Percentiles rank a stretch among this genome's conserved stretches.
phyloP scores from a whole-genome alignment of 2,797 vertebrate species.

The Spinibarbus caldwelli region DNA sequence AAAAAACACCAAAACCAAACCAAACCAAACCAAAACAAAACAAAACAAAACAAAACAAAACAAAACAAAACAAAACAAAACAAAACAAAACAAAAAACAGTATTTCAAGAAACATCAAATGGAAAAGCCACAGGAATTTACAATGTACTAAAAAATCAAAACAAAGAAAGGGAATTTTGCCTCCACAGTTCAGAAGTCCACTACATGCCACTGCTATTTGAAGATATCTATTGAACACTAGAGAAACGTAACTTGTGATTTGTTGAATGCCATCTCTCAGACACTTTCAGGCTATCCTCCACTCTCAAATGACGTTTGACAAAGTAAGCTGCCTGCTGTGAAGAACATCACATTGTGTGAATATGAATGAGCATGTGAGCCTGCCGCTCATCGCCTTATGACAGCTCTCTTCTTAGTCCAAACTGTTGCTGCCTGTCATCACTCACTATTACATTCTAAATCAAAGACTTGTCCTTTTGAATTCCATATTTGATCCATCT shows the following conservation, averaged over 20 bases:
- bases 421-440: slow-evolving; percentile 40
- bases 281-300: slow-evolving; percentile 28
- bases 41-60: not conserved
- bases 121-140: not conserved
- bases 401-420: slow-evolving; percentile 24
- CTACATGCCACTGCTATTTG: not conserved
- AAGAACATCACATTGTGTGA: slow-evolving; percentile 37
- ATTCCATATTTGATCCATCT: slow-evolving; percentile 53
- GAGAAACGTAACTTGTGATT: slow-evolving; percentile 18
- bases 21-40: too few relatives aligned
- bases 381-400: slow-evolving; percentile 8
- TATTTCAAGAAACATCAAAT: not conserved
- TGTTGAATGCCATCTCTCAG: slow-evolving; percentile 9
- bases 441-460: slow-evolving; percentile 40
- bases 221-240: slow-evolving; percentile 13
- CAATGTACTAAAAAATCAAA: not conserved
- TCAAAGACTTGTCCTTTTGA: slow-evolving; percentile 49
- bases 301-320: slow-evolving; percentile 26
- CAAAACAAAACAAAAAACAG: too few relatives aligned
- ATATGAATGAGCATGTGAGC: slow-evolving; percentile 33
- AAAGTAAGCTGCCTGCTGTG: slow-evolving; percentile 29
- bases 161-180: not conserved
- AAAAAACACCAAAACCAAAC: too few relatives aligned
- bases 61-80: not conserved
- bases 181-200: not conserved